Percentiles rank a stretch among this genome's conserved stretches.
phyloP scores from a whole-genome alignment of 2,888 invertebrate species.

The Apamea anceps region DNA sequence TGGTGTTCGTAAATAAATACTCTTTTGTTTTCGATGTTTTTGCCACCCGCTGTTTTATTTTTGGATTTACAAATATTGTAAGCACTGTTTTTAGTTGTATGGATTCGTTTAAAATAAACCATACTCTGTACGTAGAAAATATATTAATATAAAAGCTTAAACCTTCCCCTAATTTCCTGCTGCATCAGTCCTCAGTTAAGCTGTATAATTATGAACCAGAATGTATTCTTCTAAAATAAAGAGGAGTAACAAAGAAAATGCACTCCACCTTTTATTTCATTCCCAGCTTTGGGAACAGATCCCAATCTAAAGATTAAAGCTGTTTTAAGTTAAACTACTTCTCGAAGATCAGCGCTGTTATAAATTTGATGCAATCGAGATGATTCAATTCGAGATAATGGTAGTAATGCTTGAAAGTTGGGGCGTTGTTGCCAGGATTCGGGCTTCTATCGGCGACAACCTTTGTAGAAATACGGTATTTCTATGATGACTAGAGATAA shows the following conservation, averaged over 20 bases:
- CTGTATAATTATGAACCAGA: background rate
- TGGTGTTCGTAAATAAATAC: constrained; percentile 21
- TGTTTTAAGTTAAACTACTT: constrained; percentile 60
- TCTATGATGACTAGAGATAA: constrained; percentile 17
- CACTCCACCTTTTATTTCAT: constrained; percentile 12
- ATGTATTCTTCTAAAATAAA: background rate
- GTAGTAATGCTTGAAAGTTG: constrained; percentile 55
- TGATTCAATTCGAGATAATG: constrained; percentile 63
- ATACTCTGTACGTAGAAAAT: background rate
- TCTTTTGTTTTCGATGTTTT: background rate
- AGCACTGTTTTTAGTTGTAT: background rate
- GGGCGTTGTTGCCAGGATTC: constrained; percentile 39
- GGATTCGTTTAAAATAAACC: background rate
- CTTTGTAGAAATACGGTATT: constrained; percentile 31
- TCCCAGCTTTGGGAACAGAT: constrained; percentile 32
- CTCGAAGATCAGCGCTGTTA: constrained; percentile 60
- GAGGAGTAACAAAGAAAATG: constrained; percentile 13
- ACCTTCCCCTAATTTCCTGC: background rate
- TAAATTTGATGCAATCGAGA: constrained; percentile 67
- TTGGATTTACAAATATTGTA: background rate
- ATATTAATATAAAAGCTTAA: background rate
- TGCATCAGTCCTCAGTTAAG: background rate
- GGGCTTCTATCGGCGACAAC: constrained; percentile 12
- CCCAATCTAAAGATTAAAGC: constrained; percentile 46
- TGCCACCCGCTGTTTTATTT: background rate